Conservation (phyloP, 2,797 vertebrate species). For the Microhierax caerulescens region DNA sequence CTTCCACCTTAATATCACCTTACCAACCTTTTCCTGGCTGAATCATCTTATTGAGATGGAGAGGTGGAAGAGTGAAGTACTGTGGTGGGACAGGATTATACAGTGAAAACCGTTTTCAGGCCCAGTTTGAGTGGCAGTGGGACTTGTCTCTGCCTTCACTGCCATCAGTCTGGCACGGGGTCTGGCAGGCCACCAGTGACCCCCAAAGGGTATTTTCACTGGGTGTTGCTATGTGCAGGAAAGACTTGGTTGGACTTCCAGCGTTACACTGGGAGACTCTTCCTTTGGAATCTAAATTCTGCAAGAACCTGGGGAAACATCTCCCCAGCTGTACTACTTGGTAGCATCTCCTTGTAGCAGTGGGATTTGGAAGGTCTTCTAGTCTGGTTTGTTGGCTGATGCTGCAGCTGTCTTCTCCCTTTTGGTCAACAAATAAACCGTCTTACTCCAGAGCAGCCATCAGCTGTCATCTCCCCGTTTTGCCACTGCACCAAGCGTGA, state of each 20-base stretch:
- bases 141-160: background rate
- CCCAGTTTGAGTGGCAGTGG: background rate
- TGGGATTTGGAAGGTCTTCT: background rate
- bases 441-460: background rate
- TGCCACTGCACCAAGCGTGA: background rate
- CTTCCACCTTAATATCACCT: background rate
- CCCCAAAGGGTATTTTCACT: background rate
- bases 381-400: rapidly evolving
- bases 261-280: background rate
- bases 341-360: rapidly evolving
- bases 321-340: background rate
- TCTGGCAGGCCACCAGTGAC: background rate
- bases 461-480: background rate
- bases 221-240: background rate
- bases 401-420: background rate
- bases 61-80: background rate
- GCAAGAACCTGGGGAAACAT: background rate
- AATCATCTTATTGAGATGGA: background rate
- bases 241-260: background rate
- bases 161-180: background rate
- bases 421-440: background rate
- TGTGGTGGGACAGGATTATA: background rate
- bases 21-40: background rate
- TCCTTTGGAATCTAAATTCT: background rate
- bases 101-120: background rate